Base-by-base conservation (phyloP, 2,113 vertebrate species). In the Oenanthe oenanthe region DNA sequence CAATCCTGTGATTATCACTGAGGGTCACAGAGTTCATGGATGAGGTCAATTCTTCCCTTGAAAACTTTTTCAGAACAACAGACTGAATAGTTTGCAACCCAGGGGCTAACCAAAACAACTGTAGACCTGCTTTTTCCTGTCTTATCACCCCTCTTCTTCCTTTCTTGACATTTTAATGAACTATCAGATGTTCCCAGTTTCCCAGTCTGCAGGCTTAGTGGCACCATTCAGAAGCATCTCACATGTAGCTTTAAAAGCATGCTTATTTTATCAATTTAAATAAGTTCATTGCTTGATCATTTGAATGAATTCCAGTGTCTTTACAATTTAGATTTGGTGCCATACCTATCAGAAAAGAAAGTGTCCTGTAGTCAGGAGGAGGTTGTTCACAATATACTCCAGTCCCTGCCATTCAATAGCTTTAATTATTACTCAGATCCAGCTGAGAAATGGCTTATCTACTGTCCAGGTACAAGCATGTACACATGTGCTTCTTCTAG, bases 11-110 rank as follows among this genome's bases (percentile, higher is more conserved):
- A 42, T 86, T 93, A 79, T 70, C 84, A 56, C 32, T 51, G 57
- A 60, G 42, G 34, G 73, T 86, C 80, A 74, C 32, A 67, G 31
- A 81, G 87, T 73, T 92, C 73, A 91, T 42, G 74, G 58, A 78
- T 71, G 68, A 92, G 80, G 78, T 93, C 53, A 92, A 6, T 87
- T 84, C 56, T 92, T 91, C 65, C 68, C 60, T 58, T 70, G 24
- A 81, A 90, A 92, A 62, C 25, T 73, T 92, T 86, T 86, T 88
- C 72, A 86, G 68, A 91, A 29, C 56, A 86, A 70, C 56, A 62
- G 8, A 19, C 15, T 83, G 15, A 85, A 53, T 17, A 22, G 26
- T 42, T 73, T 84, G 25, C 50, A 47, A 51, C 26, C 6, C 34
- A 63, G 62, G 20, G 34, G 53, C 38, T 89, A 91, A 84, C 32